A percentile compares a stretch with the other conserved stretches of the same genome.
phyloP scores from a whole-genome alignment of 2,888 invertebrate species.

The Eueremaeus valkanovi region DNA sequence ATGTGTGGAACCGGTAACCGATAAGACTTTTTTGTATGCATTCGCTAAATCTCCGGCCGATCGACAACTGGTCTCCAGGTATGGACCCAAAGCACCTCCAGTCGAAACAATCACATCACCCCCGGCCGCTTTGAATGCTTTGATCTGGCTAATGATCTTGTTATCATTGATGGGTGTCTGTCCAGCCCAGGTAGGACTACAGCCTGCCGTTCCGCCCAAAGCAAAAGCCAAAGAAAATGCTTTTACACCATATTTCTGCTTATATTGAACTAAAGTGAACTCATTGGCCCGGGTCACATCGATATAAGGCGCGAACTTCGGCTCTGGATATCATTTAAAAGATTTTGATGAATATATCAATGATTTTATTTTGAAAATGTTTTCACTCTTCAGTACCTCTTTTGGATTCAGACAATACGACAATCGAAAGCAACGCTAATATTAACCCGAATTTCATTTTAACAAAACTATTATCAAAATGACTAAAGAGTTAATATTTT shows the following conservation, averaged over 20 bases:
- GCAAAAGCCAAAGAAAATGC: constrained; percentile 42
- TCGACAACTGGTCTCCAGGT: constrained; percentile 37
- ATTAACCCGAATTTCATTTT: not conserved
- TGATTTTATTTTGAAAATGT: too few relatives aligned
- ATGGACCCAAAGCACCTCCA: constrained; percentile 42
- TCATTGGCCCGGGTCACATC: constrained; percentile 33
- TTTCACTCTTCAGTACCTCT: too few relatives aligned
- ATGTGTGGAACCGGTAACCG: constrained; percentile 36
- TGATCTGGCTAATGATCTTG: constrained; percentile 30
- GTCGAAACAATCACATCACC: constrained; percentile 40
- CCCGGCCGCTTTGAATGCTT: constrained; percentile 31
- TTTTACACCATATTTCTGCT: constrained; percentile 34
- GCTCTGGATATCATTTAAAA: constrained; percentile 27
- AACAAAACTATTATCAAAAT: too few relatives aligned
- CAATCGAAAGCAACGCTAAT: not conserved
- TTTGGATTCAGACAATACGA: not conserved
- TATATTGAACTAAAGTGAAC: constrained; percentile 25
- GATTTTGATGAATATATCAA: not conserved
- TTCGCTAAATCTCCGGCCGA: not conserved
- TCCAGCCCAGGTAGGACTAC: constrained; percentile 40
- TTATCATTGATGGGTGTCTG: constrained; percentile 14
- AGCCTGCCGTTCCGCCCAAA: constrained; percentile 36
- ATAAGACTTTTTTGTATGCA: constrained; percentile 39
- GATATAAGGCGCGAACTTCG: constrained; percentile 34
- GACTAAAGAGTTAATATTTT: too few relatives aligned